Conservation (phyloP, 2,888 invertebrate species). For the Synanthedon andrenaeformis region DNA sequence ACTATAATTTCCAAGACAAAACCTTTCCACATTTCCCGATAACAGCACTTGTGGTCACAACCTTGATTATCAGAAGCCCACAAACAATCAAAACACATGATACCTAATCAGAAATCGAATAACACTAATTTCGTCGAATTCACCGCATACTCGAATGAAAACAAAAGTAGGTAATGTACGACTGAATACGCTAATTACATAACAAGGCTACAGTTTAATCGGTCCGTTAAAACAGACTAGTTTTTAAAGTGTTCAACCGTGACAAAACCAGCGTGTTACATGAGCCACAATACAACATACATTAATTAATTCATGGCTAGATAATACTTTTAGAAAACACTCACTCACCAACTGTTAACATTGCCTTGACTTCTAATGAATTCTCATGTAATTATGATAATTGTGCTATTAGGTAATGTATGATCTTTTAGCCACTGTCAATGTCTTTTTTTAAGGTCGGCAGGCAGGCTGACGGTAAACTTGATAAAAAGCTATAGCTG, state of each 20-base stretch:
- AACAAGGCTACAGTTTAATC: not conserved
- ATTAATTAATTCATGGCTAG: too few species aligned
- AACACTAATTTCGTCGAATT: not conserved
- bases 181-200: not conserved
- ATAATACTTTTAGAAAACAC: too few species aligned
- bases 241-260: conserved; percentile 14
- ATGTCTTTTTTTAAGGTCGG: too few species aligned
- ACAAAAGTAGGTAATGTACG: not conserved
- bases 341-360: too few species aligned
- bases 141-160: not conserved
- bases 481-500: too few species aligned
- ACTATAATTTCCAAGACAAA: too few species aligned
- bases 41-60: conserved; percentile 5
- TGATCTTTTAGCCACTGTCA: too few species aligned
- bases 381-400: too few species aligned
- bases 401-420: too few species aligned
- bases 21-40: too few species aligned
- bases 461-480: too few species aligned
- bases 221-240: conserved; percentile 4
- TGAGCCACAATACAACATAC: not conserved
- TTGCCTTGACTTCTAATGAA: too few species aligned
- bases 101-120: not conserved
- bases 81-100: conserved; percentile 44
- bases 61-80: conserved; percentile 20
- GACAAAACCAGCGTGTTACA: conserved; percentile 2